Evolutionary conservation across 2,888 invertebrate genomes (phyloP).

Genomic region (Drosophila diplacantha): DNA sequence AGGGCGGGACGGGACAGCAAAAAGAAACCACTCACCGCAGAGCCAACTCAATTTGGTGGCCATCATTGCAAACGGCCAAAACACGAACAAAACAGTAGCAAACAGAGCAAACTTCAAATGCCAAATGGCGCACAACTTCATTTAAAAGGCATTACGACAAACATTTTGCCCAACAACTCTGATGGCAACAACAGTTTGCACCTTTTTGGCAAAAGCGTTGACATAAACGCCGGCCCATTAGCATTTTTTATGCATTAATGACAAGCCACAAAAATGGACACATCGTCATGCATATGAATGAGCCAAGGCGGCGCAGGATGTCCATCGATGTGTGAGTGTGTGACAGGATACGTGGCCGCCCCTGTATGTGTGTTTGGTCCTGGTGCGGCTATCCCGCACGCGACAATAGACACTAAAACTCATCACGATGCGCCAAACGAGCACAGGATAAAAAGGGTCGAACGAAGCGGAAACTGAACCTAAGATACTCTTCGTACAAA

Average conservation of each 20-base stretch:
- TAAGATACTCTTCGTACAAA: slow-evolving; percentile 12
- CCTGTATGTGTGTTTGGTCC: slow-evolving; percentile 6
- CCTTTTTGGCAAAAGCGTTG: slow-evolving; percentile 60
- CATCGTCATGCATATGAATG: slow-evolving; percentile 71
- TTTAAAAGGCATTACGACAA: slow-evolving; percentile 69
- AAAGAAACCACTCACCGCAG: slow-evolving; percentile 32
- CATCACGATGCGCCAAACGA: slow-evolving; percentile 51
- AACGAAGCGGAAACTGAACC: slow-evolving; percentile 11
- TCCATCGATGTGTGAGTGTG: slow-evolving; percentile 28
- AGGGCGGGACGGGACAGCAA: background rate
- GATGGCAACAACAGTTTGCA: slow-evolving; percentile 60
- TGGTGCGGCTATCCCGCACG: slow-evolving; percentile 26
- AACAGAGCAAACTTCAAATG: slow-evolving; percentile 61
- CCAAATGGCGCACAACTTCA: slow-evolving; percentile 71
- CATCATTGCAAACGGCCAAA: slow-evolving; percentile 64
- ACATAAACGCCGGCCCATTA: slow-evolving; percentile 66
- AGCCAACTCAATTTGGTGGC: slow-evolving; percentile 60
- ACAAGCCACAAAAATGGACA: slow-evolving; percentile 72
- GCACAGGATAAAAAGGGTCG: slow-evolving; percentile 15
- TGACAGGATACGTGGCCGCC: slow-evolving; percentile 7
- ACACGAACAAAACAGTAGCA: slow-evolving; percentile 45
- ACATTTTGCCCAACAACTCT: slow-evolving; percentile 55
- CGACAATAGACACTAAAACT: slow-evolving; percentile 67
- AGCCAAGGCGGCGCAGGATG: slow-evolving; percentile 31
- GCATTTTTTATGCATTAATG: slow-evolving; percentile 70